A percentile compares a stretch with the other conserved stretches of the same genome.
Conservation (phyloP, 64 coral and sea anemone genomes). For the Porites australiensis region DNA sequence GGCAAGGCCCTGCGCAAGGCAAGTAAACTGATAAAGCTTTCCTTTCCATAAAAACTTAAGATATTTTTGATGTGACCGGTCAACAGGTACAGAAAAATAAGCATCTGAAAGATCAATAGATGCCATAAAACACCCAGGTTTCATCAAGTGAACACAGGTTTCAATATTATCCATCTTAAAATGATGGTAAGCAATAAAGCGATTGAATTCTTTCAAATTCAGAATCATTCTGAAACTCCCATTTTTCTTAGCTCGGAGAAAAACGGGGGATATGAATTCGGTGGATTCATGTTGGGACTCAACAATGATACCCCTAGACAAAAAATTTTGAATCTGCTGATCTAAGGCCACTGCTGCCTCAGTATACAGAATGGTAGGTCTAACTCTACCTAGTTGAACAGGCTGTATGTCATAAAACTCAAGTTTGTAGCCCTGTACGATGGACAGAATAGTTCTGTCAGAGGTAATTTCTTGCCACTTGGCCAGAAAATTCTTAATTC, state of each 20-base stretch:
- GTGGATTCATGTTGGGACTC: conserved; percentile 13
- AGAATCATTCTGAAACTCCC: conserved; percentile 38
- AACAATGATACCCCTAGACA: conserved; percentile 17
- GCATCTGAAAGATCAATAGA: too few relatives aligned
- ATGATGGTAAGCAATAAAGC: conserved; percentile 45
- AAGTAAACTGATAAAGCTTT: too few relatives aligned
- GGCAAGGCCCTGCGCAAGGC: too few relatives aligned
- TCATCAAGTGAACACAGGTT: conserved; percentile 47
- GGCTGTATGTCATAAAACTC: not conserved
- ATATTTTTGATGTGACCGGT: too few relatives aligned
- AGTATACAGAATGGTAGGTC: conserved; percentile 17
- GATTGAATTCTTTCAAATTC: conserved; percentile 43
- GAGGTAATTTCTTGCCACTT: conserved; percentile 19
- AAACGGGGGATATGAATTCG: conserved; percentile 36
- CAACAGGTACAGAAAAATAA: too few relatives aligned
- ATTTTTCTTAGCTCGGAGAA: conserved; percentile 48
- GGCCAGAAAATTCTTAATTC: conserved; percentile 19
- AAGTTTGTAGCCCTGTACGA: conserved; percentile 3
- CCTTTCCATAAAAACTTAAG: too few relatives aligned
- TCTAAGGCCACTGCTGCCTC: not conserved
- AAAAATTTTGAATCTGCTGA: not conserved
- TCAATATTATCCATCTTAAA: conserved; percentile 72
- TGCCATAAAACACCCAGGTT: too few relatives aligned
- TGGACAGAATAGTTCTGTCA: conserved; percentile 20
- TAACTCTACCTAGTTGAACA: conserved; percentile 1